Base-by-base conservation (phyloP, 2,888 invertebrate species). In the Druceiella hillmani region DNA sequence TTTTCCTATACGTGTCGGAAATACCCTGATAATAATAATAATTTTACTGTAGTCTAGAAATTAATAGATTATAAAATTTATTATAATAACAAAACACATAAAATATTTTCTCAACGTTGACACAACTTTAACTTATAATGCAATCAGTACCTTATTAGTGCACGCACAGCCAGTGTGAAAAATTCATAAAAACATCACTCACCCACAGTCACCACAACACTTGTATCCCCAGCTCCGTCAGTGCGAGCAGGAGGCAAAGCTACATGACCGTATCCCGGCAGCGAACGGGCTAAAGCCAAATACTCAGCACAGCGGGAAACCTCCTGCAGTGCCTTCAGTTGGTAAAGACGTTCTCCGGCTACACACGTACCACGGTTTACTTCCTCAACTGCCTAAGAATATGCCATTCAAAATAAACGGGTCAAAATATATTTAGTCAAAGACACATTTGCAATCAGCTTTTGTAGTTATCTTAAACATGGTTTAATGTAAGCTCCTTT, bases 231-330 rank as follows among this genome's bases (percentile, higher is more conserved):
- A 40, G 89, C 75, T 20, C 89, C 87, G 73, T 94, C 93, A 65
- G 93, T 92, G 17, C 85, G 75, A 61, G 95, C 86, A 69, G 94
- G 92, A 16, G 99, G 99, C 70, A 98, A 95, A 33, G 89, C 86
- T 9, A 95, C 78, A 58, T 89, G 86, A 0, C 92, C 94, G 67
- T 98, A 98, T 31, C 97, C 98, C 35, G 89, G 87, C 52, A 97
- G 70, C 48, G 84, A 76, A 40, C 92, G 78, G 11, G 90, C 94
- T 50, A 90, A 64, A 44, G 83, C 79, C 44, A 95, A 75, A 66
- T 94, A 94, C 73, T 92, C 89, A 39, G 79, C 66, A 45, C 89
- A 90, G 53, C 93, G 83, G 0, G 58, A 49, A 53, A 87, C 81
- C 58, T 94, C 89, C 63, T 97, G 97, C 38, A 97, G 73, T 17